These are phyloP conservation scores for Meloidogyne chitwoodi DNA, from an alignment of 1,140 invertebrate species.

Conservation along the genomic window DNA sequence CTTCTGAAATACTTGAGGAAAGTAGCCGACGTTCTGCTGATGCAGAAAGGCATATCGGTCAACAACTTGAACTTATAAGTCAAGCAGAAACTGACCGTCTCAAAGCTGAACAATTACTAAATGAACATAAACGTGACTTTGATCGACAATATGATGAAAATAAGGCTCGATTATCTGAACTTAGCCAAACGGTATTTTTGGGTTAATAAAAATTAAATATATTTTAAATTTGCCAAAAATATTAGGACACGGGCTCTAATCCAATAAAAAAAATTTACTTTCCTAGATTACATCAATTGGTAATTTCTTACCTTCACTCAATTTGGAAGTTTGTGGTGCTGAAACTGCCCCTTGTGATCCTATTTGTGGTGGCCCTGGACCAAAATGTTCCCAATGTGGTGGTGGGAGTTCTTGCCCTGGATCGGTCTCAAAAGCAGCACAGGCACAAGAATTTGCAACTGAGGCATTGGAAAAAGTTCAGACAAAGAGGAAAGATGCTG, in stretches of 20 bases:
- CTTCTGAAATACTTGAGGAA: conserved; percentile 56
- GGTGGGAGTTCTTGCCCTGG: conserved; percentile 53
- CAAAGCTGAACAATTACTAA: conserved; percentile 46
- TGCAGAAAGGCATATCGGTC: conserved; percentile 30
- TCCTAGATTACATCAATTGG: conserved; percentile 42
- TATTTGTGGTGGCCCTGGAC: conserved; percentile 52
- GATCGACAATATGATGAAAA: conserved; percentile 56
- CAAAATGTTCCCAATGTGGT: conserved; percentile 50
- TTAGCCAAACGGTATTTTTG: conserved; percentile 27
- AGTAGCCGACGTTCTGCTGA: conserved; percentile 37
- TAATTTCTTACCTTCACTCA: conserved; percentile 41
- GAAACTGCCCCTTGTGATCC: conserved; percentile 48
- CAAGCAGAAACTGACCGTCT: conserved; percentile 37
- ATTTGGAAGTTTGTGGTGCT: conserved; percentile 55
- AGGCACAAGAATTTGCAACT: conserved; percentile 52
- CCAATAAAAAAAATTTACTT: too few species aligned
- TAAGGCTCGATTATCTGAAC: conserved; percentile 41
- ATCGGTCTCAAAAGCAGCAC: conserved; percentile 55
- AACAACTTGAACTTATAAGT: conserved; percentile 29
- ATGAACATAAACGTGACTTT: conserved; percentile 53
- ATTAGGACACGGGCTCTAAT: too few species aligned
- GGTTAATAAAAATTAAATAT: not conserved
- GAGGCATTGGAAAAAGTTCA: conserved; percentile 52
- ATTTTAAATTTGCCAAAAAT: too few species aligned
- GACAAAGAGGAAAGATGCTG: conserved; percentile 54